Conservation (phyloP, 2,797 vertebrate species). For the Chiloscyllium punctatum region DNA sequence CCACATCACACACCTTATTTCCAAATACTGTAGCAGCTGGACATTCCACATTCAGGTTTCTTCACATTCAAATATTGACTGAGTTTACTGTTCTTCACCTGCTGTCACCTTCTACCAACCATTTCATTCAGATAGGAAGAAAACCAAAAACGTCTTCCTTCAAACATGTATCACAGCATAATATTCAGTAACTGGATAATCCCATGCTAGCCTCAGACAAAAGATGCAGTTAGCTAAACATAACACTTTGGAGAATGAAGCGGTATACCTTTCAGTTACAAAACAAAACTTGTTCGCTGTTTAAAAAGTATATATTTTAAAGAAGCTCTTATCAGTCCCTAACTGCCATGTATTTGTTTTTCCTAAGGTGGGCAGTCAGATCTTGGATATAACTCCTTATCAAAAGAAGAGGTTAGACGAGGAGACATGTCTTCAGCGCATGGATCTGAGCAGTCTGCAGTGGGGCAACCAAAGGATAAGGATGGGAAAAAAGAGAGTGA, state of each 20-base stretch:
- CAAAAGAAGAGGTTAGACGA: conserved; percentile 82
- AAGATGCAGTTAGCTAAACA: not conserved
- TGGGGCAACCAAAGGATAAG: conserved; percentile 62
- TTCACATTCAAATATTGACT: not conserved
- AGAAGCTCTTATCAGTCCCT: not conserved
- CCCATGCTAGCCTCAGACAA: not conserved
- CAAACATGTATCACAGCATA: not conserved
- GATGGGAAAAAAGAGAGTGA: conserved; percentile 71
- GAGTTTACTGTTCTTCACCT: not conserved
- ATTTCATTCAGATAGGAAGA: not conserved
- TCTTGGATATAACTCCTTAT: conserved; percentile 77
- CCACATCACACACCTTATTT: not conserved
- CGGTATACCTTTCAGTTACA: not conserved
- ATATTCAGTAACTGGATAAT: not conserved
- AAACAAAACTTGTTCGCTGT: not conserved
- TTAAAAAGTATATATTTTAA: not conserved
- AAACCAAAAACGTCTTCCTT: not conserved
- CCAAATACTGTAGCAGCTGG: not conserved
- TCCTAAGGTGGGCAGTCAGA: conserved; percentile 79
- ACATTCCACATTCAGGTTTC: not conserved
- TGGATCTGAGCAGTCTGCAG: conserved; percentile 46
- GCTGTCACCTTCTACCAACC: not conserved
- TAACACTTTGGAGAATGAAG: not conserved
- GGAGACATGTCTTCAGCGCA: conserved; percentile 52
- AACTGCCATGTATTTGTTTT: not conserved